Base-by-base conservation (phyloP, 2,888 invertebrate genomes). In the Neuroscelio doddi region DNA sequence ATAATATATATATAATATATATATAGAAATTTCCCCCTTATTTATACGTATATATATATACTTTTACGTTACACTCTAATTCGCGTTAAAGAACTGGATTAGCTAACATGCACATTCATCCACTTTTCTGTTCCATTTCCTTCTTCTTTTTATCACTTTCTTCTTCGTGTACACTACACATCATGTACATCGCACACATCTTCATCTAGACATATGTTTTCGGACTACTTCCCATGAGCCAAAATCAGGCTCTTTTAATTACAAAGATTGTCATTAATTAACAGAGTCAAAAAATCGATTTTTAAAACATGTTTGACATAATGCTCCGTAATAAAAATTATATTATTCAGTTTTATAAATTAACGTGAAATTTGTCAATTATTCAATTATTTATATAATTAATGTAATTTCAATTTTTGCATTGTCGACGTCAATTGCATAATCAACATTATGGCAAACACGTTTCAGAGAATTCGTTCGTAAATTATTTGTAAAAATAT, bases 81-180 rank as follows among this genome's bases (percentile, higher is more conserved):
- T 70, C 53, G 72, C 72, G 71, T 72, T 71, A 72, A 70, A 69
- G 69, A 77, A 76, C 72, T 75, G 77, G 76, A 77, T 77, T 64
- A 61, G 69, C 74, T 56, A 56, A 46, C 26, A 32, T 15, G 17
- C 41, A 27, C 26, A 17, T 34, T 46, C 36, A 42, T 45, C 50
- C 38, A 36, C 3, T 41, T 2, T 41, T 12, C n/a, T 10, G 5
- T 21, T 21, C 5, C 5, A 3, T 5, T 21, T 21, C 5, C 21
- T 21, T 21, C 5, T 5, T 21, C 5, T 21, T 5, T 5, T 21
- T n/a, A n/a, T n/a, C n/a, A n/a, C n/a, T n/a, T n/a, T n/a, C n/a
- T n/a, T n/a, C n/a, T n/a, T n/a, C n/a, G n/a, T n/a, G n/a, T n/a
- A n/a, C n/a, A n/a, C n/a, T n/a, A n/a, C n/a, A n/a, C n/a, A 21